Evolutionary conservation across 1,140 invertebrate species (phyloP), one percentile per base, ranked within the genome.

Genomic region (Micrasema longulum): DNA sequence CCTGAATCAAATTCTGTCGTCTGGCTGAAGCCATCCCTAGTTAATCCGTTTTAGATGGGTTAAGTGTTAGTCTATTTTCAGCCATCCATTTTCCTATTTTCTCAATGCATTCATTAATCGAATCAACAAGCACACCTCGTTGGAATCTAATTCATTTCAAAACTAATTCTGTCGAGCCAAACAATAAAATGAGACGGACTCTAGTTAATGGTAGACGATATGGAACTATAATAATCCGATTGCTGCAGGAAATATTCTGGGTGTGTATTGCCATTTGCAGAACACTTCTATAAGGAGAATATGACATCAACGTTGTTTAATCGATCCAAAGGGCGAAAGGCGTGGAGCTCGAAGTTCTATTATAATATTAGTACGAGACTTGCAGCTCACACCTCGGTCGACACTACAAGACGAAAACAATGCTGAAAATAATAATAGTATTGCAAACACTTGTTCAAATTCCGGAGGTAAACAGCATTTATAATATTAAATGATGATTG

Each of bases 241-340:
- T 16, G 1, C 26, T 31, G 26, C 26, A 31, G 26, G 26, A 31
- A 31, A 31, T 31, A n/a, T 31, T 14, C 22, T 23, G 48, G 48
- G 48, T 12, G 48, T 22, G 48, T 52, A 5, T n/a, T 11, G 48
- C 18, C 9, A 22, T 52, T 52, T 52, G 48, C 48, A 20, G 23
- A 52, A 52, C 48, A 52, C 16, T 52, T 52, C 48, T 52, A 52
- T 52, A 52, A 52, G 20, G 10, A 20, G 48, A 52, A 52, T 22
- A 23, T 52, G 72, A 71, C 52, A 72, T 53, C 77, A 74, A 73
- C 72, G 52, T 57, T 66, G 41, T 23, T 65, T 11, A 69, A 69
- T 50, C 62, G 14, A 26, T 67, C 43, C 11, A 73, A 43, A 52
- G 62, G 26, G 72, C 43, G 43, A 16, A n/a, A 5, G 16, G n/a